Evolutionary conservation across 2,797 vertebrate species (phyloP), one percentile per base, ranked within the genome.

Genomic region (Dicrostonyx torquatus): DNA sequence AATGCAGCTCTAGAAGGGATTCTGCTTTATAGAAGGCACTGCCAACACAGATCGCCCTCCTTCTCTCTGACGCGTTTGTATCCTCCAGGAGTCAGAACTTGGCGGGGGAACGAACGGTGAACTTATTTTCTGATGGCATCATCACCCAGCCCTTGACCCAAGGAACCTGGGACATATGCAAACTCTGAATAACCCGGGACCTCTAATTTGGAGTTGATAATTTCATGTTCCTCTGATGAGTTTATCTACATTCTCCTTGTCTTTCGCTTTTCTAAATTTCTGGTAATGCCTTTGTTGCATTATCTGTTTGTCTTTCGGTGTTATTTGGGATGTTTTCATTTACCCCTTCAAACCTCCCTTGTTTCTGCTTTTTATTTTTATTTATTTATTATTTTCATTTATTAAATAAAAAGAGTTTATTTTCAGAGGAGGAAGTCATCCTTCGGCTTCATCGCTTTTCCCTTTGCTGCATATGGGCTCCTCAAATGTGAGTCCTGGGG

Each of bases 321-420:
- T 78, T 50, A 84, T 62, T 94, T 86, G 83, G 24, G 34, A 45
- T 86, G 86, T 92, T n/a, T 90, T 73, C 15, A 68, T 45, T 88
- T 53, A n/a, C 79, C 60, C 48, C 15, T 66, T 92, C 60, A n/a
- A 64, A 64, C 20, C 76, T 87, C 45, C 90, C 78, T 90, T 76
- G 22, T 72, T 82, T 91, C 62, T 89, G 2, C 6, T 29, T 87
- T 85, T 73, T 31, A n/a, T n/a, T n/a, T n/a, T n/a, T n/a, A n/a
- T n/a, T n/a, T n/a, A n/a, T n/a, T n/a, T n/a, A n/a, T n/a, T n/a
- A n/a, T n/a, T n/a, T n/a, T n/a, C n/a, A n/a, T n/a, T n/a, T n/a
- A n/a, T n/a, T n/a, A n/a, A n/a, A n/a, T n/a, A n/a, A n/a, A 50
- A 83, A 58, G 18, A 77, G 2, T n/a, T 70, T 78, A 55, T 94